These are phyloP conservation scores for Erebia aethiops DNA, from an alignment of 2,888 invertebrate species.

Conservation along the genomic window DNA sequence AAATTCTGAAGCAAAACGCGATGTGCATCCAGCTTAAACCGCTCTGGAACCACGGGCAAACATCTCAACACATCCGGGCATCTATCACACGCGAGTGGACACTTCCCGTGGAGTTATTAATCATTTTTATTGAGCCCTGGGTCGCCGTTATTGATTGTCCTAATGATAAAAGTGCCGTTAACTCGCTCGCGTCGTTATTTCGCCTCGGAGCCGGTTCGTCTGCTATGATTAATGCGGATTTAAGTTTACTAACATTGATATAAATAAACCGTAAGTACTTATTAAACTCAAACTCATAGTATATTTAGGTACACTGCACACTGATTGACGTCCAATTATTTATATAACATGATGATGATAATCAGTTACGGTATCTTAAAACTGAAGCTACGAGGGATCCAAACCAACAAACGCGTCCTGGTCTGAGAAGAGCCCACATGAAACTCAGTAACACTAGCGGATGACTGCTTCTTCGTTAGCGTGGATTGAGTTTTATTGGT, in stretches of 20 bases:
- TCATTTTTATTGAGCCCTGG: constrained; percentile 71
- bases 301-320: no score
- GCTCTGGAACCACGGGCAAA: constrained; percentile 24
- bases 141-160: constrained; percentile 65
- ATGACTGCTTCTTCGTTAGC: no score
- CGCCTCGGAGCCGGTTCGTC: constrained; percentile 27
- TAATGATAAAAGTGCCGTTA: constrained; percentile 69
- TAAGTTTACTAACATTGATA: constrained; percentile 18
- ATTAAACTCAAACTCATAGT: no score
- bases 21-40: neutral
- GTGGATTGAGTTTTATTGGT: no score
- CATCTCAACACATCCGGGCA: constrained; percentile 46
- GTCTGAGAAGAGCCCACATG: no score
- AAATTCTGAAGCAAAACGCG: neutral
- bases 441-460: no score
- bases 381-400: no score
- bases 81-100: constrained; percentile 63
- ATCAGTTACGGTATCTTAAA: no score
- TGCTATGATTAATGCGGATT: constrained; percentile 34
- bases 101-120: constrained; percentile 57
- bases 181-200: constrained; percentile 46
- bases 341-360: no score
- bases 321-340: no score
- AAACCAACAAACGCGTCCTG: no score
- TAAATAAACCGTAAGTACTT: neutral